Percentiles rank a stretch among this genome's conserved stretches.
Evolutionary conservation across 2,888 invertebrate species (phyloP).

Genomic region (Cheilosia soror): DNA sequence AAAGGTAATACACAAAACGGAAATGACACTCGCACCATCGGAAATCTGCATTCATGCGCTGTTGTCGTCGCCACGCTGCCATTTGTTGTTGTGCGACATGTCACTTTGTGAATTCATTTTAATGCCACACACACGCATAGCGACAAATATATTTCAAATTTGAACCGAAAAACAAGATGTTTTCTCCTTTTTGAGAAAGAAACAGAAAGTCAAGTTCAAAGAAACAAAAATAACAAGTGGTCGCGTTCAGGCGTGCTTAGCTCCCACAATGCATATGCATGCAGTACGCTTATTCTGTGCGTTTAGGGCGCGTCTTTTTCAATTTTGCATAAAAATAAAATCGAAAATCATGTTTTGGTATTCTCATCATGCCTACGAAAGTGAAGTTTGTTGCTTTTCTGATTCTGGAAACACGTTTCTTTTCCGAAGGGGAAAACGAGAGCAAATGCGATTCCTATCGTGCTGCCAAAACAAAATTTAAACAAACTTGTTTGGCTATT

Average conservation of each 20-base stretch:
- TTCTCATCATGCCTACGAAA: constrained; percentile 69
- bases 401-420: constrained; percentile 60
- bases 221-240: constrained; percentile 26
- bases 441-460: constrained; percentile 42
- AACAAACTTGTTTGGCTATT: not conserved
- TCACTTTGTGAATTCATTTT: constrained; percentile 59
- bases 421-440: constrained; percentile 53
- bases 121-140: constrained; percentile 29
- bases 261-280: constrained; percentile 26
- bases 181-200: constrained; percentile 61
- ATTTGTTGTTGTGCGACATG: constrained; percentile 4
- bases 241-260: constrained; percentile 21
- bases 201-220: constrained; percentile 61
- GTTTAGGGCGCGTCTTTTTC: constrained; percentile 63
- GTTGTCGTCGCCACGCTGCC: constrained; percentile 24
- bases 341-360: constrained; percentile 46
- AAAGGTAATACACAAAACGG: constrained; percentile 61
- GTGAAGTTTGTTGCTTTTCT: constrained; percentile 64
- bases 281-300: constrained; percentile 7
- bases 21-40: constrained; percentile 60
- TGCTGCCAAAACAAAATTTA: constrained; percentile 32
- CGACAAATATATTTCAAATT: constrained; percentile 48
- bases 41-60: constrained; percentile 69
- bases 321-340: constrained; percentile 52
- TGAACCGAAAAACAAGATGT: constrained; percentile 58